Base-by-base conservation (phyloP, 2,888 invertebrate genomes). In the Pandemis corylana region DNA sequence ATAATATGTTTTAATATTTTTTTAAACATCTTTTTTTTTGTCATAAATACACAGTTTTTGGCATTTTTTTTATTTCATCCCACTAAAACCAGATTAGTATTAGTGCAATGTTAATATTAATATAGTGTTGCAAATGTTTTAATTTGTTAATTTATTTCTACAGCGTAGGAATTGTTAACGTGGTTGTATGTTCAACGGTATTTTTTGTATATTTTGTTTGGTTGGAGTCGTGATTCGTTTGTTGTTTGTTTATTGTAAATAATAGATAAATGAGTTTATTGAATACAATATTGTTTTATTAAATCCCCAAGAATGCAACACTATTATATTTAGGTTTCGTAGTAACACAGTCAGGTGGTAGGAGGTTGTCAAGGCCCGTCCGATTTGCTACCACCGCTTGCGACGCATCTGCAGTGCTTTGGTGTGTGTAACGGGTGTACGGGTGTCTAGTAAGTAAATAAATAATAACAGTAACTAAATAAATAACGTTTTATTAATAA, bases 241-340 rank as follows among this genome's bases (percentile, higher is more conserved):
- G 89, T 91, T 92, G 88, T 86, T 91, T 92, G 89, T 86, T 92
- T 87, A 84, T 85, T 94, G 93, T 94, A 93, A 92, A 94, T 94
- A 93, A 90, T 91, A 93, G 90, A 93, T 93, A 91, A 88, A 90
- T 86, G 88, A 91, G 89, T 90, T 90, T 77, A 86, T 87, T 88
- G 85, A 85, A 83, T 78, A 77, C 67, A 41, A 61, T 72, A 46
- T 82, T 78, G 82, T 86, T 85, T 86, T 76, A 80, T 75, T 75
- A 53, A 15, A 42, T 12, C 44, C 20, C 5, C 7, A 15, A 5
- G 3, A 36, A 36, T 36, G 28, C 28, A 4, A 36, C 28, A 36
- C 28, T 36, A 36, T 36, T 36, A 36, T 36, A 36, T 2, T 36
- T 4, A 36, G 28, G 28, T 36, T 0, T 20, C 20, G 20, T 20